Conservation (phyloP, 2,797 vertebrate genomes). For the Coilia nasus region DNA sequence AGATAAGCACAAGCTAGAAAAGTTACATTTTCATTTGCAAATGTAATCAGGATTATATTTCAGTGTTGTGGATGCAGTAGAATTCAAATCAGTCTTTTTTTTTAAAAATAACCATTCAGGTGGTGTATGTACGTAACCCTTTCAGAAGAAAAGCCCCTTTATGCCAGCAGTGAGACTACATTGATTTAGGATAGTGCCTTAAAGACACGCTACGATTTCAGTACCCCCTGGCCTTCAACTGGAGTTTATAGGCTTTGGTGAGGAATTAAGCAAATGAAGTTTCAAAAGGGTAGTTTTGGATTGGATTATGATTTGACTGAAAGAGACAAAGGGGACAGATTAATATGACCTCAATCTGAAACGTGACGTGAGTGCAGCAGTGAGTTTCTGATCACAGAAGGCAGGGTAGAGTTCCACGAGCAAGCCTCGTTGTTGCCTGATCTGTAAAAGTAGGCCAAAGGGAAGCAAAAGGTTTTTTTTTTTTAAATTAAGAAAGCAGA, state of each 20-base stretch:
- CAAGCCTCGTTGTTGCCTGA: conserved; percentile 3
- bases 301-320: conserved; percentile 53
- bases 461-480: background rate
- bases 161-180: conserved; percentile 31
- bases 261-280: conserved; percentile 41
- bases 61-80: conserved; percentile 27
- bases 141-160: conserved; percentile 42
- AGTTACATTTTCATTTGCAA: conserved; percentile 43
- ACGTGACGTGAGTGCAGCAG: conserved; percentile 35
- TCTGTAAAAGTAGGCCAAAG: conserved; percentile 27
- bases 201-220: conserved; percentile 36
- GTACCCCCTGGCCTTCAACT: conserved; percentile 31
- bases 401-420: conserved; percentile 20
- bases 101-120: conserved; percentile 31
- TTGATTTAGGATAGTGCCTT: conserved; percentile 40
- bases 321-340: conserved; percentile 48
- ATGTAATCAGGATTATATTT: conserved; percentile 49
- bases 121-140: conserved; percentile 21
- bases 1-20: conserved; percentile 45
- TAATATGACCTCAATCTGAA: conserved; percentile 55
- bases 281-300: conserved; percentile 45
- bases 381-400: conserved; percentile 39
- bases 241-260: conserved; percentile 38
- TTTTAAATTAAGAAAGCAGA: background rate
- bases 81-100: conserved; percentile 46